Evolutionary conservation across 2,113 vertebrate genomes (phyloP), one percentile per base, ranked within the genome.

Genomic region (Formicarius rufipectus): DNA sequence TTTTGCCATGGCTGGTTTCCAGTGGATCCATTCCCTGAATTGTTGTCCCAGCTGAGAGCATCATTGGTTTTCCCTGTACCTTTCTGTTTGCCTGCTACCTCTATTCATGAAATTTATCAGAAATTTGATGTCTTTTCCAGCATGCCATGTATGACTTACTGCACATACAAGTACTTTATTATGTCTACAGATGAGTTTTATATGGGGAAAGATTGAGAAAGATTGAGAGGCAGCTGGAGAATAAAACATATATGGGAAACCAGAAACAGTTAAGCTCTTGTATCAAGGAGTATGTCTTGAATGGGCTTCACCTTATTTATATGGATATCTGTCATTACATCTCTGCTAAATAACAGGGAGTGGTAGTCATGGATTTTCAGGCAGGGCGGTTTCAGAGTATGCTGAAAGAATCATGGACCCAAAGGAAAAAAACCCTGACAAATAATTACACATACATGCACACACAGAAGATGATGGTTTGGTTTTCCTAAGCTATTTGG

Each of bases 401-500:
- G 6, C 28, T 79, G 28, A 13, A 50, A 83, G 56, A 82, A 75
- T 69, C 20, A 14, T 35, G 49, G 17, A 33, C 27, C 33, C 14
- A 35, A 47, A 71, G n/a, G 44, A 50, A 52, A 53, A 50, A 84
- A 68, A 23, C 6, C 1, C 2, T 44, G 30, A 37, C 39, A 81
- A 45, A 22, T 52, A 50, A 22, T 47, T 30, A 30, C 3, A 21
- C 0, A 0, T 40, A 35, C 0, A 0, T 45, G 6, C 52, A 23
- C 35, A 19, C 31, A 9, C 12, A 74, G 50, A 39, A 17, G 28
- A 31, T 79, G 49, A 17, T 53, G 6, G 8, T 42, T 68, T 67
- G 24, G 37, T 81, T 77, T 77, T 59, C 0, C 0, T 45, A 16
- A 58, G 24, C 14, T 72, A 58, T 13, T 58, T 55, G 17, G 31